Conservation (phyloP, 2,888 invertebrate species). For the Macrophya annulata region DNA sequence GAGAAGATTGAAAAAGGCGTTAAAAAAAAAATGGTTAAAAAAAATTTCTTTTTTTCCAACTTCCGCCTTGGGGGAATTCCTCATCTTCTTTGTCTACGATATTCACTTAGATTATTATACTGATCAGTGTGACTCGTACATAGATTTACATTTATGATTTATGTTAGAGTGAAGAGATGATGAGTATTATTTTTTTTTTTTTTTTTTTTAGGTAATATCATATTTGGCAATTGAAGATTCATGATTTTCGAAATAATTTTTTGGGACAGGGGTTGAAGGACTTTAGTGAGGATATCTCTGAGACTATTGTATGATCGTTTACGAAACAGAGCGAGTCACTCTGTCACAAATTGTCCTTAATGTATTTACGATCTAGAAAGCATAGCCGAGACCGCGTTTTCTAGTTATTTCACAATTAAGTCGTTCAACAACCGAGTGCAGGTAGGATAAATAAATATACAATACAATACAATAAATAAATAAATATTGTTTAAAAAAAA, state of each 20-base stretch:
- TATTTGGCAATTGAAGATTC: neutral
- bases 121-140: neutral
- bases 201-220: neutral
- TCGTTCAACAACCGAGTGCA: neutral
- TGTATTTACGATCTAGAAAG: conserved; percentile 73
- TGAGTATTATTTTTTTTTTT: neutral
- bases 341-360: conserved; percentile 74
- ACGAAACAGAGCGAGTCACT: conserved; percentile 75
- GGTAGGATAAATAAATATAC: too few species aligned
- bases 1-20: neutral
- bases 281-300: neutral
- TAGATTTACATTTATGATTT: neutral
- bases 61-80: neutral
- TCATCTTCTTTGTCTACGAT: neutral
- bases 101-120: neutral
- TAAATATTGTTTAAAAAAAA: neutral
- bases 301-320: conserved; percentile 14
- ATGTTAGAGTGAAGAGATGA: neutral
- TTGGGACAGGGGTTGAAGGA: too few species aligned
- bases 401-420: conserved; percentile 15
- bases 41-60: neutral
- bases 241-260: neutral
- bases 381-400: conserved; percentile 65
- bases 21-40: neutral
- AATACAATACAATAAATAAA: neutral